Evolutionary conservation across 2,797 vertebrate genomes (phyloP).

Genomic region (Crenuchus spilurus): DNA sequence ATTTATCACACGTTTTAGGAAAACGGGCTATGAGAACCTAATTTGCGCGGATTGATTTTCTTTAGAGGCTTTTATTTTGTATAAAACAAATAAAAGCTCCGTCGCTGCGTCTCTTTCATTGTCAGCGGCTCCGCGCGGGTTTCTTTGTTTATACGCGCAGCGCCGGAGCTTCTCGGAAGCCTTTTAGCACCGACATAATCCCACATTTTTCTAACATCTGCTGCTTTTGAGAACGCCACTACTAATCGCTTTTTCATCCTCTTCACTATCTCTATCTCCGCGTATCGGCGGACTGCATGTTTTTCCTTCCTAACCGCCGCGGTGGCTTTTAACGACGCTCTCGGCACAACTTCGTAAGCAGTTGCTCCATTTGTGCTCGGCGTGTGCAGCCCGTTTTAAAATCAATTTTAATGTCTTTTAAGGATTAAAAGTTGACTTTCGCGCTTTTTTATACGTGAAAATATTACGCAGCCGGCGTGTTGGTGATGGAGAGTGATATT

Average conservation of each 20-base stretch:
- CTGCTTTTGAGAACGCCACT: neutral
- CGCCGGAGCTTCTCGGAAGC: neutral
- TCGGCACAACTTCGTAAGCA: neutral
- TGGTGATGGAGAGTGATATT: too few species aligned
- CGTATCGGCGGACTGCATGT: neutral
- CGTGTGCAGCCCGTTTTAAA: too few species aligned
- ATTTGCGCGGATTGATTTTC: too few species aligned
- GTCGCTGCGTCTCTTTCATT: neutral
- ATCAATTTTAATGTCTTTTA: neutral
- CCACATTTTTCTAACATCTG: neutral
- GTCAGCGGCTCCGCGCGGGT: neutral
- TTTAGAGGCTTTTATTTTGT: neutral
- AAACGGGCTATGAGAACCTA: too few species aligned
- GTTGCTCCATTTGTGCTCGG: neutral
- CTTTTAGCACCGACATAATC: neutral
- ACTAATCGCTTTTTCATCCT: neutral
- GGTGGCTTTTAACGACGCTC: neutral
- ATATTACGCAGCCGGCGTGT: too few species aligned
- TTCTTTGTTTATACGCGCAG: constrained; percentile 8
- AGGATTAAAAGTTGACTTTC: neutral
- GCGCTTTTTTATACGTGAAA: too few species aligned
- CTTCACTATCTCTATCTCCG: neutral
- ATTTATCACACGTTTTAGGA: too few species aligned
- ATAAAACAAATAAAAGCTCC: neutral
- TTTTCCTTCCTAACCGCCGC: neutral